These are phyloP conservation scores for Lamellibrachia columna DNA, from an alignment of 2,888 invertebrate species.

Conservation along the genomic window DNA sequence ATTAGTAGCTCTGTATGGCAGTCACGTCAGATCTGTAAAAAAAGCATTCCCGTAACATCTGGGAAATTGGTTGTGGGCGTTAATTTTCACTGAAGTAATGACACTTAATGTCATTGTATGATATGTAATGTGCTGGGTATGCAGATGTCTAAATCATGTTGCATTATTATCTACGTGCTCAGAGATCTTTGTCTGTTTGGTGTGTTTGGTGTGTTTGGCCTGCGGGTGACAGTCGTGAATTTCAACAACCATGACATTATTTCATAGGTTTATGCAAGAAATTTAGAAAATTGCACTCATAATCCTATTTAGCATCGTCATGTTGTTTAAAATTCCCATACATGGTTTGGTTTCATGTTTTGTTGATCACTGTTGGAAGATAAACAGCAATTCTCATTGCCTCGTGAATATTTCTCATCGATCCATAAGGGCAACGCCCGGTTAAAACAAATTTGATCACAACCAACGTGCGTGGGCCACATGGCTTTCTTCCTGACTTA, in stretches of 20 bases:
- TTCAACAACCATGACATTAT: too few relatives aligned
- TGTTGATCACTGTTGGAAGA: not conserved
- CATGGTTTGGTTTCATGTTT: not conserved
- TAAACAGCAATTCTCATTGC: not conserved
- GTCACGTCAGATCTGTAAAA: not conserved
- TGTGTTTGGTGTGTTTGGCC: not conserved
- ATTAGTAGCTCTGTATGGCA: too few relatives aligned
- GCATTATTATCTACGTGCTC: not conserved
- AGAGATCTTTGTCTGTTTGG: not conserved
- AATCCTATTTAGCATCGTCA: not conserved
- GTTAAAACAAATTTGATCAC: not conserved
- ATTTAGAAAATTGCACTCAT: not conserved
- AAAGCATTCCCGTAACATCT: not conserved
- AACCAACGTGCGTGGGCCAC: not conserved
- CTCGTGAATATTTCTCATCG: not conserved
- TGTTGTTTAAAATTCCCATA: not conserved
- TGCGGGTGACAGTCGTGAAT: not conserved
- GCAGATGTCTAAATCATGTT: not conserved
- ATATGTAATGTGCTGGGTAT: not conserved
- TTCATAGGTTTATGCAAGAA: too few relatives aligned
- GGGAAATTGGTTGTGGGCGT: not conserved
- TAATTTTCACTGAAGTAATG: not conserved
- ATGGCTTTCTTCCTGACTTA: not conserved
- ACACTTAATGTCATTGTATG: not conserved
- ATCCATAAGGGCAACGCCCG: not conserved